Evolutionary conservation across 2,797 vertebrate species (phyloP).

Genomic region (Gymnoscopelus braueri): DNA sequence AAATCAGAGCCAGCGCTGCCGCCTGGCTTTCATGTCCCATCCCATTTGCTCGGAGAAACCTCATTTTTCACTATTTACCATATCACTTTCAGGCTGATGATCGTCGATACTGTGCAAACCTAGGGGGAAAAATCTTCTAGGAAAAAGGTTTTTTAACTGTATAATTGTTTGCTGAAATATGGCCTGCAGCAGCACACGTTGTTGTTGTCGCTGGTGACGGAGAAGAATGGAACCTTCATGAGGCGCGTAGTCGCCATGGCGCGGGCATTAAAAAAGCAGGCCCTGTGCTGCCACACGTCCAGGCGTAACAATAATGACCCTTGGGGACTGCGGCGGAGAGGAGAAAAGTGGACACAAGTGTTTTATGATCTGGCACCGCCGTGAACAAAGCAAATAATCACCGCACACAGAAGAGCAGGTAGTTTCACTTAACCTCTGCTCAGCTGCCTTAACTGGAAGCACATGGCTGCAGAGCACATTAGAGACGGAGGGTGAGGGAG

Average conservation of each 20-base stretch:
- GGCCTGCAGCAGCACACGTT: no score
- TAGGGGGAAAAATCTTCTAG: conserved; percentile 30
- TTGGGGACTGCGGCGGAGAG: conserved; percentile 59
- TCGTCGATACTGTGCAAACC: conserved; percentile 64
- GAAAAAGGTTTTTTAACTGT: conserved; percentile 37
- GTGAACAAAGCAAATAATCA: conserved; percentile 81
- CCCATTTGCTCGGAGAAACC: conserved; percentile 73
- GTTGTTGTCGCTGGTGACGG: conserved; percentile 29
- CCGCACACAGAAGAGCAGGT: conserved; percentile 80
- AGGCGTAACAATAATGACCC: conserved; percentile 77
- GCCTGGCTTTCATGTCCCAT: conserved; percentile 75
- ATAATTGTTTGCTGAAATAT: neutral
- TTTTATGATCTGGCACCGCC: conserved; percentile 79
- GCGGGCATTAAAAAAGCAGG: conserved; percentile 59
- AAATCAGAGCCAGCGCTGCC: conserved; percentile 77
- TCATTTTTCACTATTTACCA: conserved; percentile 77
- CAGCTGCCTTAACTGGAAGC: conserved; percentile 78
- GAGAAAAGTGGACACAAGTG: conserved; percentile 71
- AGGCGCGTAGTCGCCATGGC: conserved; percentile 37
- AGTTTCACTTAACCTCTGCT: conserved; percentile 82
- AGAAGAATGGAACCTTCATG: conserved; percentile 40
- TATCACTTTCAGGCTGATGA: conserved; percentile 68
- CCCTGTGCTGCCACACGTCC: conserved; percentile 72
- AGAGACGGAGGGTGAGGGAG: conserved; percentile 38
- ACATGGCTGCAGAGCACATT: conserved; percentile 69